These are phyloP conservation scores for Chloroclysta siterata DNA, from an alignment of 2,888 invertebrate genomes.

Conservation along the genomic window DNA sequence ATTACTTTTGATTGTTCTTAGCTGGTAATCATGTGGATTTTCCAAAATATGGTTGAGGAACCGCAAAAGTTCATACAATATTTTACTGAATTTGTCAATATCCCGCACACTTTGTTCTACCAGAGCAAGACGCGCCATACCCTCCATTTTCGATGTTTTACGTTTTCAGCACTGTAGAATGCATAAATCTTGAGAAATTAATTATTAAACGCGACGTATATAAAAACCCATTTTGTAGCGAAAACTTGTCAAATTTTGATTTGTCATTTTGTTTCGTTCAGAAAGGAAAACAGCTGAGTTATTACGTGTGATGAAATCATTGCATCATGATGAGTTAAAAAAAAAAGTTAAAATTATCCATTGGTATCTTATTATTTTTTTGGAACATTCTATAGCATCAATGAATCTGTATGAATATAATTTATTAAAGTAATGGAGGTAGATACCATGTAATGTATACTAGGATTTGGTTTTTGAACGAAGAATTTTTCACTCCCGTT, in stretches of 20 bases:
- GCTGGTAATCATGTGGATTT: constrained; percentile 68
- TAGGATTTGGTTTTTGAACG: background rate
- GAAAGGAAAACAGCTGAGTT: constrained; percentile 36
- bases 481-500: background rate
- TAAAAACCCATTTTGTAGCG: constrained; percentile 48
- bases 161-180: constrained; percentile 35
- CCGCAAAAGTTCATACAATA: constrained; percentile 65
- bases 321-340: no score
- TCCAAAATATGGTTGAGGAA: constrained; percentile 67
- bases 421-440: no score
- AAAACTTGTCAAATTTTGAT: constrained; percentile 73
- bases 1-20: constrained; percentile 61
- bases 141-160: constrained; percentile 65
- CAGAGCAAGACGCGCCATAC: constrained; percentile 75
- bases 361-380: no score
- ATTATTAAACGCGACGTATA: constrained; percentile 43
- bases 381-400: no score
- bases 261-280: constrained; percentile 62
- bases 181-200: constrained; percentile 34
- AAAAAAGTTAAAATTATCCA: no score
- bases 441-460: no score
- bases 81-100: constrained; percentile 59
- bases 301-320: background rate
- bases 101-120: constrained; percentile 70
- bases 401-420: no score